Evolutionary conservation across 2,888 invertebrate species (phyloP).

Genomic region (Agonopterix heracliana): DNA sequence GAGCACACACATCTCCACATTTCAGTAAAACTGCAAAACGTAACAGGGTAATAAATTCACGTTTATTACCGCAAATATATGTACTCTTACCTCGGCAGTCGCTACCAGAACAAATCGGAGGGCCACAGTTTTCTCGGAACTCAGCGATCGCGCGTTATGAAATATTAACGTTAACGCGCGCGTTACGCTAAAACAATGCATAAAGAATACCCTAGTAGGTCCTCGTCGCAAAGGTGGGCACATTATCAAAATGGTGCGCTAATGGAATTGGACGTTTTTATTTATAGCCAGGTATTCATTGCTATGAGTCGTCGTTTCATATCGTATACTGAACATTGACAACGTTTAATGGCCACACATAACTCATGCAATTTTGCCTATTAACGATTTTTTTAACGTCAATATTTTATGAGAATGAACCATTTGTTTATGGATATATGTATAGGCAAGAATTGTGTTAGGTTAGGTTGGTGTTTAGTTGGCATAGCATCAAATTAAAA

Average conservation of each 20-base stretch:
- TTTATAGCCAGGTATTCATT: conserved; percentile 46
- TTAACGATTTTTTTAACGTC: too few relatives aligned
- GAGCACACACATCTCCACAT: conserved; percentile 59
- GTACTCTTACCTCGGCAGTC: conserved; percentile 54
- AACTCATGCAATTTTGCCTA: conserved; percentile 28
- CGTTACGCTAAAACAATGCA: conserved; percentile 50
- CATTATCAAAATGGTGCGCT: conserved; percentile 32
- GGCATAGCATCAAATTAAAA: too few relatives aligned
- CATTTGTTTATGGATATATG: too few relatives aligned
- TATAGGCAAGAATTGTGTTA: too few relatives aligned
- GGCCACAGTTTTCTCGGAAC: conserved; percentile 47
- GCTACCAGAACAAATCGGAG: conserved; percentile 61
- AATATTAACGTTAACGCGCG: conserved; percentile 53
- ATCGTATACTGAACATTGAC: conserved; percentile 23
- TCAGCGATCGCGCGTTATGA: conserved; percentile 50
- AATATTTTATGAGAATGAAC: too few relatives aligned
- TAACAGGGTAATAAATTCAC: conserved; percentile 70
- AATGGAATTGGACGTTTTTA: conserved; percentile 54
- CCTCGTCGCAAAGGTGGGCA: conserved; percentile 26
- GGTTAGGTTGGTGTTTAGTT: too few relatives aligned
- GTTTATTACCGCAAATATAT: conserved; percentile 69
- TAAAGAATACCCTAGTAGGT: conserved; percentile 21
- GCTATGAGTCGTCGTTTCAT: conserved; percentile 30
- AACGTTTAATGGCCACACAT: conserved; percentile 32
- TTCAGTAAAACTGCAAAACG: conserved; percentile 69